phyloP scores from a whole-genome alignment of 2,888 invertebrate genomes.

The Melanostoma scalare region DNA sequence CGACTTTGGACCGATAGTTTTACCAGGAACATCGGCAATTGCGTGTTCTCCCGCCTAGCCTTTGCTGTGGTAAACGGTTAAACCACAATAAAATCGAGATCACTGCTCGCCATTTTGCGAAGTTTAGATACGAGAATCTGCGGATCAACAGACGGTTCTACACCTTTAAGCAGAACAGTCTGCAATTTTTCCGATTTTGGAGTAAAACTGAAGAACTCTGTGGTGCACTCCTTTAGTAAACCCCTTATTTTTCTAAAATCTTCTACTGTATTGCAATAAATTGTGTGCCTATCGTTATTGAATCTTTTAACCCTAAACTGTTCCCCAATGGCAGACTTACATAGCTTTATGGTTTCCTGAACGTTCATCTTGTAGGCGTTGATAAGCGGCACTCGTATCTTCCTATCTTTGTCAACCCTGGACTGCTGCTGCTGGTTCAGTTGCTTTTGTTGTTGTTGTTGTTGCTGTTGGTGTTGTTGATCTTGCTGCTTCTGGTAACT shows the following conservation, averaged over 20 bases:
- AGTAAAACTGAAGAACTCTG: slow-evolving; percentile 11
- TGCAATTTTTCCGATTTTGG: slow-evolving; percentile 8
- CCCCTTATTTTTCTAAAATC: neutral
- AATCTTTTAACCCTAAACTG: neutral
- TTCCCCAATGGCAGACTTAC: slow-evolving; percentile 4
- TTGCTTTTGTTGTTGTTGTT: neutral
- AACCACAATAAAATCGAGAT: neutral
- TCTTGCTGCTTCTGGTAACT: too few species aligned
- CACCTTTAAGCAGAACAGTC: slow-evolving; percentile 3
- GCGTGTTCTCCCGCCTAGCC: slow-evolving; percentile 5
- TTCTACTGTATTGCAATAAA: slow-evolving; percentile 1
- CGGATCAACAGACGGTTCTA: neutral
- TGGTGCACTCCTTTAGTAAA: neutral
- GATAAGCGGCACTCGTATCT: neutral
- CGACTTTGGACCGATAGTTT: neutral
- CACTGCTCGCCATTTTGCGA: neutral
- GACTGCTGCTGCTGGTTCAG: neutral
- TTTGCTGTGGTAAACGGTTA: neutral
- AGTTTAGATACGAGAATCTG: neutral
- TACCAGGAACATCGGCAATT: slow-evolving; percentile 1
- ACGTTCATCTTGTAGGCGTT: neutral
- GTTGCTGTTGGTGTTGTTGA: too few species aligned
- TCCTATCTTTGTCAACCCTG: too few species aligned
- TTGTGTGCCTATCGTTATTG: neutral
- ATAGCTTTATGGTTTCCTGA: neutral